phyloP scores from a whole-genome alignment of 2,113 vertebrate genomes.

The Dinomys branickii region DNA sequence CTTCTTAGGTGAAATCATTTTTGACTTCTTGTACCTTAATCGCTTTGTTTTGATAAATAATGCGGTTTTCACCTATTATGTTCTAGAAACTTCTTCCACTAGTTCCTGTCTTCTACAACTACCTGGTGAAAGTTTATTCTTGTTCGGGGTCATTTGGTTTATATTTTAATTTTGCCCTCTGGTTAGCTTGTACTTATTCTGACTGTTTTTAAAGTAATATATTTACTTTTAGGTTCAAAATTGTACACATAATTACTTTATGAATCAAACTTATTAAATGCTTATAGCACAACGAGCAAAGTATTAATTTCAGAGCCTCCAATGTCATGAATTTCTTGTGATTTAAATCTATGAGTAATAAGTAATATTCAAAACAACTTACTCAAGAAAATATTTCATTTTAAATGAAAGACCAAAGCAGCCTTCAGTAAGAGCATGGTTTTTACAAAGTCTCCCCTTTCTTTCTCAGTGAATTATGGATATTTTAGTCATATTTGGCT shows the following conservation, averaged over 20 bases:
- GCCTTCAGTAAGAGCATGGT: rapidly evolving
- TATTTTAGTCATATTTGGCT: neutral
- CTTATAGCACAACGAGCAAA: neutral
- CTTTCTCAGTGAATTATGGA: neutral
- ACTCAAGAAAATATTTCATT: neutral
- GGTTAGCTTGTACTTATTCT: neutral
- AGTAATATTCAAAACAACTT: neutral
- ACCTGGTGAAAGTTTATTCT: neutral
- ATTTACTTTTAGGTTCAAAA: neutral
- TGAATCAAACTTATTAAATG: neutral
- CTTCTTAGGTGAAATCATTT: neutral
- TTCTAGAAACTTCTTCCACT: neutral
- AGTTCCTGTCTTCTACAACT: neutral
- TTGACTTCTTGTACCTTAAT: neutral
- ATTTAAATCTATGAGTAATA: neutral
- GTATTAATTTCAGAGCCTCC: neutral
- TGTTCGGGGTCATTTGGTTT: rapidly evolving
- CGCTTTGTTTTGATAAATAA: neutral
- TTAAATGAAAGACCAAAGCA: neutral
- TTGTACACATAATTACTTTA: neutral
- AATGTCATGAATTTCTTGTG: neutral
- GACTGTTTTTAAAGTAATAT: neutral
- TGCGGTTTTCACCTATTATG: no score
- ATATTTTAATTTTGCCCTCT: neutral
- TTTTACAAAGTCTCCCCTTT: neutral